Evolutionary conservation across 2,888 invertebrate genomes (phyloP).

Genomic region (Vannuccia rotundouncinata): DNA sequence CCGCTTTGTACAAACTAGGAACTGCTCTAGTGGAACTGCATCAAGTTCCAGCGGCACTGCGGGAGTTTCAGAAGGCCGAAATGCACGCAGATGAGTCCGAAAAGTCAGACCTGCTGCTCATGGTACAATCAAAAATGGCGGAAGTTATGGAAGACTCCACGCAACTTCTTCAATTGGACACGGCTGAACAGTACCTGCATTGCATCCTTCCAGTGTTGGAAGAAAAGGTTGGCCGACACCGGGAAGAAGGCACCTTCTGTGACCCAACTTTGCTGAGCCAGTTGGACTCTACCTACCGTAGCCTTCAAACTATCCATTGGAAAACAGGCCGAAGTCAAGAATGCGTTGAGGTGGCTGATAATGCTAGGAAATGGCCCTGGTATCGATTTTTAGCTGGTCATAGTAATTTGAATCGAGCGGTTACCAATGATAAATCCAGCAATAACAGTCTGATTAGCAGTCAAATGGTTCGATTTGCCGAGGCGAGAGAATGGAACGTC

Average conservation of each 20-base stretch:
- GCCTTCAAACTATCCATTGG: neutral
- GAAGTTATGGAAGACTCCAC: neutral
- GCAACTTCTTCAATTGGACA: neutral
- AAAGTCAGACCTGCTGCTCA: neutral
- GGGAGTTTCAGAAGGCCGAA: neutral
- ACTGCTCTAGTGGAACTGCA: neutral
- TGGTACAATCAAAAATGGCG: neutral
- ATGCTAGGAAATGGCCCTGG: constrained; percentile 17
- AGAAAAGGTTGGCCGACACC: neutral
- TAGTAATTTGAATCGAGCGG: neutral
- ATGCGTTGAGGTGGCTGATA: neutral
- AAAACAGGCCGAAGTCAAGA: neutral
- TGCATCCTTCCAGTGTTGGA: neutral
- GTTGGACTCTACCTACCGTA: neutral
- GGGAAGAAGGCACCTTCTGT: constrained; percentile 7
- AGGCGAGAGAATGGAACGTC: neutral
- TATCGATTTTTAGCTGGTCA: neutral
- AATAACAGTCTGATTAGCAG: neutral
- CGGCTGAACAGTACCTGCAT: neutral
- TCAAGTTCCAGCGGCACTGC: neutral
- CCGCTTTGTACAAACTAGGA: constrained; percentile 4
- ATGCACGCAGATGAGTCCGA: constrained; percentile 19
- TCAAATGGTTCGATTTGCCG: constrained; percentile 1
- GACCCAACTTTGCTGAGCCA: neutral
- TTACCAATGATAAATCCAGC: neutral